These are phyloP conservation scores for Enteromius viviparus DNA, from an alignment of 2,797 vertebrate genomes.

Conservation along the genomic window DNA sequence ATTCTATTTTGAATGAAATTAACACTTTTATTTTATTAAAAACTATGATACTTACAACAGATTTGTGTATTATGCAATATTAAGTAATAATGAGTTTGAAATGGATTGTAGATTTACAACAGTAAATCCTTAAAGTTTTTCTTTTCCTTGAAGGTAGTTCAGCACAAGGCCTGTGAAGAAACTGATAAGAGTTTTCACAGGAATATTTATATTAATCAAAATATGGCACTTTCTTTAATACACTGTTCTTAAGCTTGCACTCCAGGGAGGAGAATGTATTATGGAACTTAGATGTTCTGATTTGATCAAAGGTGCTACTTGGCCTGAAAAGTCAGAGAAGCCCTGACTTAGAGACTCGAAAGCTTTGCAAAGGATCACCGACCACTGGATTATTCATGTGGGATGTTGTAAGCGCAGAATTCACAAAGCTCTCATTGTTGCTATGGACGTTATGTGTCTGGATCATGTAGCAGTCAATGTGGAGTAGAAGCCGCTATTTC, in stretches of 20 bases:
- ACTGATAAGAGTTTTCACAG: background rate
- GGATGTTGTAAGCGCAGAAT: constrained; percentile 30
- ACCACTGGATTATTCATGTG: constrained; percentile 32
- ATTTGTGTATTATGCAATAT: background rate
- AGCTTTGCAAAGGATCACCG: constrained; percentile 15
- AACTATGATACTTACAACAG: background rate
- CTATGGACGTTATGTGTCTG: background rate
- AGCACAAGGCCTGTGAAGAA: background rate
- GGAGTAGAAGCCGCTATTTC: constrained; percentile 35
- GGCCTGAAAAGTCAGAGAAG: constrained; percentile 13
- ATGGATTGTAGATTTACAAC: background rate
- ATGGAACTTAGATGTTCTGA: constrained; percentile 6
- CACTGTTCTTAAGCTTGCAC: background rate
- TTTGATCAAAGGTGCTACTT: constrained; percentile 32
- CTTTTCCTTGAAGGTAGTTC: background rate
- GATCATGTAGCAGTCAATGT: constrained; percentile 26
- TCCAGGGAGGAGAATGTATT: background rate
- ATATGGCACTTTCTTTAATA: background rate
- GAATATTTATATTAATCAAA: background rate
- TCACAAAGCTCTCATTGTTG: constrained; percentile 36
- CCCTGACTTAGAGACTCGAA: constrained; percentile 4
- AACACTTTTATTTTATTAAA: too few relatives aligned
- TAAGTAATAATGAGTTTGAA: background rate
- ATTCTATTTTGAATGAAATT: background rate
- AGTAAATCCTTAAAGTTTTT: background rate